Percentiles rank a stretch among this genome's conserved stretches.
Conservation (phyloP, 1,140 invertebrate species). For the Caerostris extrusa region DNA sequence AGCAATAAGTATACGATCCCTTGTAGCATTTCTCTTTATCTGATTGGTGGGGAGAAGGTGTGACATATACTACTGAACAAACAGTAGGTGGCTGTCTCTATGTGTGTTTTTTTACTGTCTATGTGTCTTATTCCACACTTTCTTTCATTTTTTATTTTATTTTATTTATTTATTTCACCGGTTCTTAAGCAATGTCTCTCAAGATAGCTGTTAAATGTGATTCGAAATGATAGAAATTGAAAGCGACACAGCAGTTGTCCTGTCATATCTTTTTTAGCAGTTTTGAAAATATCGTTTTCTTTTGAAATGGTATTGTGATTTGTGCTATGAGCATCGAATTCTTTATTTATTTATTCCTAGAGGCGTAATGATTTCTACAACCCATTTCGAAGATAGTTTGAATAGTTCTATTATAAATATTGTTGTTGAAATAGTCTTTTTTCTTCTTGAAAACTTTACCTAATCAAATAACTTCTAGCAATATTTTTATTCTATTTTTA, state of each 20-base stretch:
- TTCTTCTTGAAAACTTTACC: neutral
- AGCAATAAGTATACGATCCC: neutral
- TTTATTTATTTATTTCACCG: neutral
- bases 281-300: neutral
- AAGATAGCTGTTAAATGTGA: neutral
- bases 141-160: constrained; percentile 28
- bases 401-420: neutral
- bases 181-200: neutral
- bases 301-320: neutral
- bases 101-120: neutral
- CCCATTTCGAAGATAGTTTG: neutral
- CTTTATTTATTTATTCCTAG: neutral
- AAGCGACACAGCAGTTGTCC: constrained; percentile 12
- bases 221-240: neutral
- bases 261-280: neutral
- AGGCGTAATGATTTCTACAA: neutral
- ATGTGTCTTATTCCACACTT: constrained; percentile 37
- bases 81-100: constrained; percentile 2
- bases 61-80: constrained; percentile 56
- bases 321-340: neutral
- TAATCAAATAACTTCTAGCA: too few relatives aligned
- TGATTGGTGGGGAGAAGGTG: constrained; percentile 28
- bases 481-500: too few relatives aligned
- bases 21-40: neutral
- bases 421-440: neutral